Evolutionary conservation across 1,140 invertebrate genomes (phyloP), one percentile per base, ranked within the genome.

Genomic region (Littorina saxatilis): DNA sequence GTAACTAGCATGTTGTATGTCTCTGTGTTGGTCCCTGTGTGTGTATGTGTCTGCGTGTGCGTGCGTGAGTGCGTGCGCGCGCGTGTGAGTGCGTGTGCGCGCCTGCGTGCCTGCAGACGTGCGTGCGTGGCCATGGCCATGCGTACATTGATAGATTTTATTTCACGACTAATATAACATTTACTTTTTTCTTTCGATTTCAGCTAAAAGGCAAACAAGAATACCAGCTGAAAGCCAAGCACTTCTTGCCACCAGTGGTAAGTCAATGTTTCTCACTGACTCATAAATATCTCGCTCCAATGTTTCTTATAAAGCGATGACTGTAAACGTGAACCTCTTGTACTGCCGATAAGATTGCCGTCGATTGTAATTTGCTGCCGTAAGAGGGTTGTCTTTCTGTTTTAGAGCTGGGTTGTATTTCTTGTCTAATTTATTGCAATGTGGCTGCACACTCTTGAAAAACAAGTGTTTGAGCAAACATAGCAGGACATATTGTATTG

Each of bases 131-230:
- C 7, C 17, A 17, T 47, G 43, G 7, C 7, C 43, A 17, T 17
- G 43, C 43, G 43, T 17, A 17, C 43, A 47, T 17, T 5, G 7
- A n/a, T n/a, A n/a, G n/a, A n/a, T 5, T 47, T 39, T 75, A 39
- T 13, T n/a, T 3, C 70, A 37, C 23, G 4, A 73, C n/a, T 73
- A 3, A 73, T n/a, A 27, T 13, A 37, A 47, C 37, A 43, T 7
- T 37, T 35, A n/a, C 17, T 78, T 79, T 23, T 74, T 68, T 80
- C 47, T 81, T 52, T 83, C 37, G 68, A 61, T 85, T 87, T 37
- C 87, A 90, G 88, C 85, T 90, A 79, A 86, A 87, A 83, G 43
- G 79, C 43, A 87, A 88, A 52, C 88, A 90, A 85, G 88, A 90
- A 84, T 87, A 85, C 63, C 83, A 86, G 70, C 81, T 88, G 79